Evolutionary conservation across 2,797 vertebrate species (phyloP).

Genomic region (Scleropages formosus): DNA sequence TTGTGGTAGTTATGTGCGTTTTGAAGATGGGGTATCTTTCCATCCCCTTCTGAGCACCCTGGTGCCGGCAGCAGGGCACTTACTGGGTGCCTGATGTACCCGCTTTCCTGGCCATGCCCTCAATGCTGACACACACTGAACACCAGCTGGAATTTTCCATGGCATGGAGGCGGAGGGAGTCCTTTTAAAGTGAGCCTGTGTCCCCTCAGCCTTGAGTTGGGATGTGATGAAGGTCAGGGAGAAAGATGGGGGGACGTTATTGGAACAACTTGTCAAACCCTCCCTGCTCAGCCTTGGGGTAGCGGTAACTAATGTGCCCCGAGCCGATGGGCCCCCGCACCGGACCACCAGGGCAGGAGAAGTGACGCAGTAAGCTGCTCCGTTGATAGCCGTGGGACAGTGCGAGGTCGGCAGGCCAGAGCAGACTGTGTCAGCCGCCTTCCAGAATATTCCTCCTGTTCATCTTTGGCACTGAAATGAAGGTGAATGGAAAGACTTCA

Average conservation of each 20-base stretch:
- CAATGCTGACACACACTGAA: too few species aligned
- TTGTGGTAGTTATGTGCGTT: too few species aligned
- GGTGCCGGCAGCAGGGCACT: neutral
- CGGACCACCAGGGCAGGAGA: slow-evolving; percentile 56
- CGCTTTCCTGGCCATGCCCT: neutral
- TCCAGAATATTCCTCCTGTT: neutral
- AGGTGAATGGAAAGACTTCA: neutral
- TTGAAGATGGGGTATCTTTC: too few species aligned
- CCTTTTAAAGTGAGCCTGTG: neutral
- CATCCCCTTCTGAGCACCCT: neutral
- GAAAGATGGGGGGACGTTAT: slow-evolving; percentile 47
- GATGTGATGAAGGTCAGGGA: slow-evolving; percentile 62
- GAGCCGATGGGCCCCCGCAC: slow-evolving; percentile 60
- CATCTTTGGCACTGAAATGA: neutral
- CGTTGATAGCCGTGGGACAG: slow-evolving; percentile 8
- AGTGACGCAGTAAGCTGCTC: slow-evolving; percentile 68
- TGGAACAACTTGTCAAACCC: slow-evolving; percentile 70
- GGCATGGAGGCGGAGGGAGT: neutral
- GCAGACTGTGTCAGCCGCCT: neutral
- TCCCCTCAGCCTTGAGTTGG: slow-evolving; percentile 70
- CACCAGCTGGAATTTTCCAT: neutral
- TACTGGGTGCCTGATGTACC: neutral
- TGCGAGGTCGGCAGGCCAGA: slow-evolving; percentile 30
- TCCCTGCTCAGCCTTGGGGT: slow-evolving; percentile 71
- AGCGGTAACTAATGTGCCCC: slow-evolving; percentile 67